Percentiles rank a stretch among this genome's conserved stretches.
phyloP scores from a whole-genome alignment of 2,888 invertebrate genomes.

The Epinotia bilunana region DNA sequence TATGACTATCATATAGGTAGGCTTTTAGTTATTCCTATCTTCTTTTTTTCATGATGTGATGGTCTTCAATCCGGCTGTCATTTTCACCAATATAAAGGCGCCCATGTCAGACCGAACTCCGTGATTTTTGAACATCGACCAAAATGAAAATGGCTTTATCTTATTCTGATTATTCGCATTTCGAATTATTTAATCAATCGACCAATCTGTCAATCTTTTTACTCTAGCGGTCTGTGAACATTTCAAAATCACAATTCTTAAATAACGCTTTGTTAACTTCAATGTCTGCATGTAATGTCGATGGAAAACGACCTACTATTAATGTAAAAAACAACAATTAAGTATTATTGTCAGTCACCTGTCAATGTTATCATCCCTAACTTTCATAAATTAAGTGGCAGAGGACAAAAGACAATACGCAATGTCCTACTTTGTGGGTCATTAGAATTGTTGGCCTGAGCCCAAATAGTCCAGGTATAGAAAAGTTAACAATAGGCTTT shows the following conservation, averaged over 20 bases:
- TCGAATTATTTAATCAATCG: too few species aligned
- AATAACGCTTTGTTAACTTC: background rate
- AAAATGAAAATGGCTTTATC: too few species aligned
- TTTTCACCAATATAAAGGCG: too few species aligned
- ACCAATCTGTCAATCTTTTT: too few species aligned
- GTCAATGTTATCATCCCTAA: slow-evolving; percentile 49
- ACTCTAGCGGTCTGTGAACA: too few species aligned
- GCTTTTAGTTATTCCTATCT: too few species aligned
- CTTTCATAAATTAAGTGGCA: slow-evolving; percentile 48
- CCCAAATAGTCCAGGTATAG: slow-evolving; percentile 50
- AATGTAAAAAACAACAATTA: slow-evolving; percentile 3
- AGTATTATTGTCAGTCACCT: slow-evolving; percentile 20
- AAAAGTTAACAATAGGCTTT: slow-evolving; percentile 53
- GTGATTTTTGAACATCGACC: too few species aligned
- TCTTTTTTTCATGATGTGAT: too few species aligned
- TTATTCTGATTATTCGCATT: too few species aligned
- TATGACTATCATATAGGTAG: background rate
- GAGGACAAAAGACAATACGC: slow-evolving; percentile 55
- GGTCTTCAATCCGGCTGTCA: too few species aligned
- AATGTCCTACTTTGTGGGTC: slow-evolving; percentile 62
- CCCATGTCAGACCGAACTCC: too few species aligned
- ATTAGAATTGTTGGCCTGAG: slow-evolving; percentile 54
- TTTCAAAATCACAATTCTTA: background rate
- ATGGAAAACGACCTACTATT: background rate
- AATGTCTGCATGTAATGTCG: background rate